Evolutionary conservation across 2,797 vertebrate genomes (phyloP).

Genomic region (Buphagus erythrorhynchus): DNA sequence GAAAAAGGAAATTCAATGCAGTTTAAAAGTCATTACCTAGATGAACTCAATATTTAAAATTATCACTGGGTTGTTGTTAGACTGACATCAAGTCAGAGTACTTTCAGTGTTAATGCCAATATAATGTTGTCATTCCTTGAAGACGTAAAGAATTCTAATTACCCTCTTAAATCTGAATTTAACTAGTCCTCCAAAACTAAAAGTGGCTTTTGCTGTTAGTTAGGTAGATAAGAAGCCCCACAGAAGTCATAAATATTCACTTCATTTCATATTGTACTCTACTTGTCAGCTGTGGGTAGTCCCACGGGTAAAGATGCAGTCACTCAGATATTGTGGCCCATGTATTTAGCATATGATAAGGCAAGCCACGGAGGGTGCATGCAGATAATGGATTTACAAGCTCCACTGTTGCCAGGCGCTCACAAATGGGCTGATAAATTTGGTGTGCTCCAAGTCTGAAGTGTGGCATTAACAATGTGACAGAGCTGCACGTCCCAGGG

Average conservation of each 20-base stretch:
- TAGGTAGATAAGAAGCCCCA: not conserved
- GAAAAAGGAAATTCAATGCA: not conserved
- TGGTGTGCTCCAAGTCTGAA: not conserved
- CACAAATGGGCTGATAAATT: not conserved
- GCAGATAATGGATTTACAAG: not conserved
- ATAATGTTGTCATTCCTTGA: not conserved
- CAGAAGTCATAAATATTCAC: not conserved
- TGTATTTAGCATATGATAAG: not conserved
- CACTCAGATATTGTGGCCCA: not conserved
- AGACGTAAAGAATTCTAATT: not conserved
- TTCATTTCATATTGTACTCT: not conserved
- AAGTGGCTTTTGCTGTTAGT: not conserved
- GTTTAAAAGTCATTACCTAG: not conserved
- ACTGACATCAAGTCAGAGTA: not conserved
- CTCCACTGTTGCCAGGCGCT: not conserved
- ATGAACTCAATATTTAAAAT: not conserved
- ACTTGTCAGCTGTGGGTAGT: not conserved
- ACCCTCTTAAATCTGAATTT: not conserved
- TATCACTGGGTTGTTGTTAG: not conserved
- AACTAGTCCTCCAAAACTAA: not conserved
- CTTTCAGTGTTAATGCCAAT: not conserved
- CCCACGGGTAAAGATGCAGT: not conserved
- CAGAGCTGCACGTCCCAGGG: not conserved
- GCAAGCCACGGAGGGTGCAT: not conserved
- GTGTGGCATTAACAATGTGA: rapidly evolving